Base-by-base conservation (phyloP, 2,888 invertebrate genomes). In the Volucella inanis region DNA sequence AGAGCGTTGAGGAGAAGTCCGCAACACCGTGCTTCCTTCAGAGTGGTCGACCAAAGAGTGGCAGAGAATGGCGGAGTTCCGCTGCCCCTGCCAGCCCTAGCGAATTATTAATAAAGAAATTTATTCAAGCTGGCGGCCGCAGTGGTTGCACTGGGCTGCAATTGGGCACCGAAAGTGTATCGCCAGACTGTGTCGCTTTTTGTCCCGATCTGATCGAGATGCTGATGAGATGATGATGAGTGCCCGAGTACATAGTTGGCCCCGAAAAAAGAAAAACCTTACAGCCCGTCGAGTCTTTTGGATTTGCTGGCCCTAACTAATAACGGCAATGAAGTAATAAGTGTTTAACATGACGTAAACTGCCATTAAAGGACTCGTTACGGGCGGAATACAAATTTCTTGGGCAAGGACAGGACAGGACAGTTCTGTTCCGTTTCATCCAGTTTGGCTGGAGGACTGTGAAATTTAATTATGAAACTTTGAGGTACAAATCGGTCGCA, bases 311-410 rank as follows among this genome's bases (percentile, higher is more conserved):
- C 38, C 45, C 39, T 61, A 78, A 87, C 79, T 88, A 88, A 88
- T 88, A 88, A 88, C 87, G 82, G 88, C 88, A 88, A 88, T 88
- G 88, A 88, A 88, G 88, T 88, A 88, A 88, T 88, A 88, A 88
- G 88, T 88, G 88, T 88, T 88, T 88, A 88, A 88, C 88, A 88
- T 88, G 88, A 88, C 88, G 87, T 88, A 87, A 88, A 88, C 87
- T 88, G 87, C 87, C 85, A 87, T 88, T 87, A 88, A 88, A 80
- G 79, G 82, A 87, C 86, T 87, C 87, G 88, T 88, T 88, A 87
- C 87, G 82, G 85, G 81, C 80, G 87, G 88, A 87, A 88, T 88
- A 88, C 87, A 88, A 88, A 88, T 88, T 87, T 87, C 55, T 54
- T 43, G 54, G 47, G 12, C 67, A 76, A 74, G 70, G 84, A 65